Evolutionary conservation across 37 sponge, comb jelly and placozoan species (phyloP), one percentile per base, ranked within the genome.

Genomic region (Chondrilla cf. caribensis): DNA sequence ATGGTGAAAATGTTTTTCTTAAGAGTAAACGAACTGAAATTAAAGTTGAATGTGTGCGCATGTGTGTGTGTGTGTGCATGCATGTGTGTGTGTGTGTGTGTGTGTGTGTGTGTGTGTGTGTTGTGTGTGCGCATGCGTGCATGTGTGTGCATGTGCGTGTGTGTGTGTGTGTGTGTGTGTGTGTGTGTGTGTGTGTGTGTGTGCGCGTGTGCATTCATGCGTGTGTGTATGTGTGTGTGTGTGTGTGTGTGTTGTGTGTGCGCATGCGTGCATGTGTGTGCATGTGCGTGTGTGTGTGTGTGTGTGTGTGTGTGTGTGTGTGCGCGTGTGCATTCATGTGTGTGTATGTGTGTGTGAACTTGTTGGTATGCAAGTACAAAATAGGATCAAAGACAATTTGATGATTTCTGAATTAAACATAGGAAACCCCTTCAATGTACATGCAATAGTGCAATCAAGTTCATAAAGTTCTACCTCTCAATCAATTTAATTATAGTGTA

Each of bases 51-150:
- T 62, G 64, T 62, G 7, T 25, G 68, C 29, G 35, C 29, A 32
- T 67, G 35, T 25, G 33, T 67, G 35, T 67, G 68, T 25, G 35
- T 67, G 68, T 25, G 35, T 67, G 33, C 29, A 29, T 29, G 33
- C 29, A 29, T 67, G 68, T 25, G 35, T 67, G 29, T 67, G 35
- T 67, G 68, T 67, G 35, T 25, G 64, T 26, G 64, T 60, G 64
- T 60, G 64, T 60, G 64, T 60, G 64, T 60, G 64, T 60, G 64
- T 60, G 64, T 60, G 64, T 60, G 64, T 60, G 64, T 60, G 64
- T 60, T 60, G 64, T 60, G 64, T 60, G 64, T 60, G 64, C 29
- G 68, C 68, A 29, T 67, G 68, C 29, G 32, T 62, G 15, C 29
- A 15, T 62, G 64, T 26, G 5, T 62, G 64, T 26, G 64, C 64